Evolutionary conservation across 2,888 invertebrate genomes (phyloP).

Genomic region (Diploptera punctata): DNA sequence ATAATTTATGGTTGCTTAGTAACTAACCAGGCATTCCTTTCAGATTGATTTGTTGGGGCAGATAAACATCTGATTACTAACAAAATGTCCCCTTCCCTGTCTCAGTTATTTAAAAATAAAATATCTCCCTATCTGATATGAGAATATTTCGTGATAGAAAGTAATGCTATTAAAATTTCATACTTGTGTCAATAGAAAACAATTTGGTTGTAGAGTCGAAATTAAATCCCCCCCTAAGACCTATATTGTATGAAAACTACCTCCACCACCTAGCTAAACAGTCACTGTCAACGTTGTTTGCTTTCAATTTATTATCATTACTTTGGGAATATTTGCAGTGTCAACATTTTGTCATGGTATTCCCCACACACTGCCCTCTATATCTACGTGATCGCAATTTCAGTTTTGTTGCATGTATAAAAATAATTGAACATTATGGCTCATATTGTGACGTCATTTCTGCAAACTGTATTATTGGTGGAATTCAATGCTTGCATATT

Average conservation of each 20-base stretch:
- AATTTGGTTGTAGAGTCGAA: not conserved
- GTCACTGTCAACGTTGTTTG: constrained; percentile 12
- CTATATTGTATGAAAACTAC: constrained; percentile 1
- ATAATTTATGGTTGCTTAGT: not conserved
- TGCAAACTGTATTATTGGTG: not conserved
- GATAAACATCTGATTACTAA: not conserved
- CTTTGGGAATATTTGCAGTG: constrained; percentile 17
- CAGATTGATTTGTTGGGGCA: not conserved
- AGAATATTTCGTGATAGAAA: constrained; percentile 1
- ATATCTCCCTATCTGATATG: not conserved
- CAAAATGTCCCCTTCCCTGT: too few relatives aligned
- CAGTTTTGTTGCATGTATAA: not conserved
- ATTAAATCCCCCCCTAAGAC: constrained; percentile 18
- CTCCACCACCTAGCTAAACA: not conserved
- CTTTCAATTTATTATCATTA: constrained; percentile 1
- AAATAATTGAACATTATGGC: constrained; percentile 4
- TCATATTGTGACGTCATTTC: not conserved
- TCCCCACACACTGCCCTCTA: not conserved
- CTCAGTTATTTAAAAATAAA: too few relatives aligned
- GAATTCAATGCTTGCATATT: not conserved
- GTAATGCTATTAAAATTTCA: not conserved
- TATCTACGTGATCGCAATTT: not conserved
- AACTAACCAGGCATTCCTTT: not conserved
- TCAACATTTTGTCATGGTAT: constrained; percentile 19
- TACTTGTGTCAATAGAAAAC: constrained; percentile 7